Conservation (phyloP, 92 coral and sea anemone species). For the Palythoa grandis region DNA sequence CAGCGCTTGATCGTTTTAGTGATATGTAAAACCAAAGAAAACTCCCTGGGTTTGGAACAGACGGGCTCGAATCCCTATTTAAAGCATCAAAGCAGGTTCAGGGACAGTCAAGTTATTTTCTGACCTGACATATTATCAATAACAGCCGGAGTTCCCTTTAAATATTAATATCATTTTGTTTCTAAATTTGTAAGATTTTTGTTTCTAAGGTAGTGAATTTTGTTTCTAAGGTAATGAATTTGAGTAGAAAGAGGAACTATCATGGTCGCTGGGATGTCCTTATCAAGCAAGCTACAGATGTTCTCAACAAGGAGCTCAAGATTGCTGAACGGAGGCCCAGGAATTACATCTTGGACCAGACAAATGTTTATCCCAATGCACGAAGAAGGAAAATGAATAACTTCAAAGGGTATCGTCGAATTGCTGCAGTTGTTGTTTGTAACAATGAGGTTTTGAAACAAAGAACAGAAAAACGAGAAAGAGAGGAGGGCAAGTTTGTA, state of each 20-base stretch:
- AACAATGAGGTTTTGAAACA: conserved; percentile 74
- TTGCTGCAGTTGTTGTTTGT: conserved; percentile 89
- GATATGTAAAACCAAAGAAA: no score
- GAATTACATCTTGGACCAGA: conserved; percentile 94
- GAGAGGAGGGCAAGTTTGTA: conserved; percentile 88
- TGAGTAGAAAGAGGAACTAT: conserved; percentile 84
- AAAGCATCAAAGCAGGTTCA: no score
- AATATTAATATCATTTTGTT: no score
- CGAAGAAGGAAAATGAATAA: conserved; percentile 87
- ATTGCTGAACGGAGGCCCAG: conserved; percentile 88
- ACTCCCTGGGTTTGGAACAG: no score
- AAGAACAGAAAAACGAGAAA: conserved; percentile 72
- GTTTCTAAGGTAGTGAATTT: not conserved
- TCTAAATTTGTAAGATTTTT: not conserved
- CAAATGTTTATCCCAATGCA: conserved; percentile 95
- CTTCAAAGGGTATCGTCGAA: conserved; percentile 74
- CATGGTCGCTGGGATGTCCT: conserved; percentile 99
- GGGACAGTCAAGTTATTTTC: no score
- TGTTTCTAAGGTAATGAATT: conserved; percentile 72
- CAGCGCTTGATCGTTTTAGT: no score
- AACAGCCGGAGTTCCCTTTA: no score
- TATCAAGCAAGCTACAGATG: conserved; percentile 90
- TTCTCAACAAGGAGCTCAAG: conserved; percentile 80
- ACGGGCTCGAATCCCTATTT: no score
- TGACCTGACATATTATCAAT: no score